These are phyloP conservation scores for Brachyistius frenatus DNA, from an alignment of 2,113 vertebrate species.

Conservation along the genomic window DNA sequence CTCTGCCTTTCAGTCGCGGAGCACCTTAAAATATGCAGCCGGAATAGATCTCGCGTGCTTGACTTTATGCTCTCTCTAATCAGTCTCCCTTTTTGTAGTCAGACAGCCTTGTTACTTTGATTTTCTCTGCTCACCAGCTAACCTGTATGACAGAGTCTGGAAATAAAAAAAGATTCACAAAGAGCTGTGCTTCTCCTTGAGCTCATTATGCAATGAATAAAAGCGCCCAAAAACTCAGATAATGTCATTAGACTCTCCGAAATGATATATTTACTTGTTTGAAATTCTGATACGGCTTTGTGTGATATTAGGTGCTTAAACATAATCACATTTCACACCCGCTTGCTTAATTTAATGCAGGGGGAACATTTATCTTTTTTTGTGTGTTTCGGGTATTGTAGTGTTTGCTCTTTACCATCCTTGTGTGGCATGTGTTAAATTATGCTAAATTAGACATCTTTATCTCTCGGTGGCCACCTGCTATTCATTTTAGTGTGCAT, in stretches of 20 bases:
- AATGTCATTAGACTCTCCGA: constrained; percentile 1
- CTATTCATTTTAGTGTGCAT: constrained; percentile 32
- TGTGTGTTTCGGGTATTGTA: background rate
- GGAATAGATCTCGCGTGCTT: constrained; percentile 31
- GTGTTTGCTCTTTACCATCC: background rate
- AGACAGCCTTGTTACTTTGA: constrained; percentile 46
- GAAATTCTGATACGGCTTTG: background rate
- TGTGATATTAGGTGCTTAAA: background rate
- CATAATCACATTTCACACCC: constrained; percentile 26
- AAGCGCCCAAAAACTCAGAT: background rate
- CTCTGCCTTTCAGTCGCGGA: background rate
- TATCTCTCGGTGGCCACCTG: constrained; percentile 57
- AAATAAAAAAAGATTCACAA: constrained; percentile 13
- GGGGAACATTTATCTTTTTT: constrained; percentile 1
- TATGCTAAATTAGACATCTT: constrained; percentile 36
- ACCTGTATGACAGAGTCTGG: constrained; percentile 28
- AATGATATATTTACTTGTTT: constrained; percentile 18
- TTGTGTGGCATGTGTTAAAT: constrained; percentile 33
- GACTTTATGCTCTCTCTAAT: constrained; percentile 45
- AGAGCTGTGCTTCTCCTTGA: constrained; percentile 14
- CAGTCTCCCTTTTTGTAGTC: constrained; percentile 38
- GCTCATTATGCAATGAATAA: constrained; percentile 13
- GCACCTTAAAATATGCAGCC: constrained; percentile 35
- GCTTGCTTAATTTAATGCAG: constrained; percentile 7
- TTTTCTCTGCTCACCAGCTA: constrained; percentile 25